Base-by-base conservation (phyloP, 2,797 vertebrate genomes). In the Sparidentex hasta region DNA sequence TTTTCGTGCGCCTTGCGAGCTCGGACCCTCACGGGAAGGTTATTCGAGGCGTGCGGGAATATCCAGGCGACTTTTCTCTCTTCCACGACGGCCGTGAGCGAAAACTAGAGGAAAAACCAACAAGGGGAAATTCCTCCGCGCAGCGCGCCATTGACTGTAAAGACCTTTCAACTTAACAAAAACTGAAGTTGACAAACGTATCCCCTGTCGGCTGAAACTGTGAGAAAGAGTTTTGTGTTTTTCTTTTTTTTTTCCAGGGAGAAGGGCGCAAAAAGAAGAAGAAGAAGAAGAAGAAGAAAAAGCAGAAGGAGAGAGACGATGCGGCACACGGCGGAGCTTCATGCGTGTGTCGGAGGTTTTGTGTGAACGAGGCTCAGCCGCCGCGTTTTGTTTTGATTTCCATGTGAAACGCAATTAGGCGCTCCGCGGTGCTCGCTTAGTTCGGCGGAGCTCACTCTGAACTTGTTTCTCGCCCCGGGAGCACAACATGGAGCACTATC, bases 81-180 rank as follows among this genome's bases (percentile, higher is more conserved):
- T 8, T 3, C 21, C 25, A 43, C 7, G 38, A 64, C 0, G 47
- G 5, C 21, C 16, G 44, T 16, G 14, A 71, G 56, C 14, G 65
- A 81, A 33, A 82, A 81, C 73, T 65, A 56, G 63, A 76, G 68
- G 81, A 87, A 90, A 93, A 92, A 83, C 92, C 88, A 83, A 93
- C 78, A 87, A 80, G 94, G 83, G 85, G 92, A 96, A 97, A 97
- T 97, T 97, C 97, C 97, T 97, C 97, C 96, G 96, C 97, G 95
- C 93, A 94, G 95, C 96, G 95, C 96, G 96, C 97, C 96, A 96
- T 96, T 96, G 95, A 94, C 95, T 94, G 95, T 91, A 95, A 94
- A 94, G 94, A 95, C 94, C 95, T 92, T 95, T 96, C 96, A 96
- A 96, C 94, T 96, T 95, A 95, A 95, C 94, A 95, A 95, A 96